Conservation (phyloP, 2,113 vertebrate genomes). For the Rattus rattus region DNA sequence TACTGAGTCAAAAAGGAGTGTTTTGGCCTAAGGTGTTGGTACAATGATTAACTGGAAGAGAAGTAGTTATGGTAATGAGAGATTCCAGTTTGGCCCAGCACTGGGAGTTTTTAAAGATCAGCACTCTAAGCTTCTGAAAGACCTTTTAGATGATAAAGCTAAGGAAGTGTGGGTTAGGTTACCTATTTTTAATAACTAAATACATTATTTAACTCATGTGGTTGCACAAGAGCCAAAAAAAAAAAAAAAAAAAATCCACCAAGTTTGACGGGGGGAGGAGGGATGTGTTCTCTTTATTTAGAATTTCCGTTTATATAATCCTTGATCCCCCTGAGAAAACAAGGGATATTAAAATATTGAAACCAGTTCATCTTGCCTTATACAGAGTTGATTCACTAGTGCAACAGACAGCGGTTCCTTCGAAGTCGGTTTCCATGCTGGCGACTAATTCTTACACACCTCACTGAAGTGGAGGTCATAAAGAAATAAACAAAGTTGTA, state of each 20-base stretch:
- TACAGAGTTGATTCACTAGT: constrained; percentile 34
- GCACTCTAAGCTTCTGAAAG: constrained; percentile 37
- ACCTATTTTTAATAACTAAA: constrained; percentile 67
- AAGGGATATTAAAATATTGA: constrained; percentile 66
- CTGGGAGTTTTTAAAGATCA: constrained; percentile 59
- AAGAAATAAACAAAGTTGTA: constrained; percentile 61
- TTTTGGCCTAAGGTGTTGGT: constrained; percentile 61
- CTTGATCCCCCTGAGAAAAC: constrained; percentile 50
- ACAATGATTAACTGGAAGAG: constrained; percentile 70
- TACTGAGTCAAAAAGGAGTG: background rate
- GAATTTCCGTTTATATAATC: constrained; percentile 59
- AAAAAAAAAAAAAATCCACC: background rate
- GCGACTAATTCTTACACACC: constrained; percentile 30
- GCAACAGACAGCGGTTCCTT: constrained; percentile 58
- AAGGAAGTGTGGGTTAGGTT: constrained; percentile 47
- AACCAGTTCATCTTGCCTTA: constrained; percentile 74
- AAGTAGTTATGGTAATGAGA: constrained; percentile 61
- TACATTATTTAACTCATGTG: constrained; percentile 44
- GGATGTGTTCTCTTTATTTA: constrained; percentile 10
- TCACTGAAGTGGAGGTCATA: constrained; percentile 60
- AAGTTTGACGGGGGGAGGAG: background rate
- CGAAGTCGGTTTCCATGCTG: background rate
- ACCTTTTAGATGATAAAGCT: constrained; percentile 59
- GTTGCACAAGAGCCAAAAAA: background rate
- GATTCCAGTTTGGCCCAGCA: constrained; percentile 70